phyloP scores from a whole-genome alignment of 2,113 vertebrate genomes.

The Tetrax tetrax region DNA sequence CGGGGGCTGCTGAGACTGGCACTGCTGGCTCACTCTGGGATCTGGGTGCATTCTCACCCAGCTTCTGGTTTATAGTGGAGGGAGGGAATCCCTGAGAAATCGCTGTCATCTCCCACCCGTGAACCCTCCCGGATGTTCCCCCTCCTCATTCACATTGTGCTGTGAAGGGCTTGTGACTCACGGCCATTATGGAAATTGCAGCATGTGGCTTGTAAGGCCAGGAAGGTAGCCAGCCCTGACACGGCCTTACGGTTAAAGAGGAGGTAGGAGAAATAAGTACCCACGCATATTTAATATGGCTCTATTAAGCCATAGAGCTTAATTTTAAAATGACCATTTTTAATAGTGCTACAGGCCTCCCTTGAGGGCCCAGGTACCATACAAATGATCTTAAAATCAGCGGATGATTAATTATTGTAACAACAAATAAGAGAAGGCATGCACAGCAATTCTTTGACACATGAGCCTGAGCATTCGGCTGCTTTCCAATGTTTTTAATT shows the following conservation, averaged over 20 bases:
- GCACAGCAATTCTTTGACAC: conserved; percentile 35
- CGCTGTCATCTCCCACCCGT: neutral
- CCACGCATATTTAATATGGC: conserved; percentile 28
- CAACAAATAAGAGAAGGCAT: conserved; percentile 34
- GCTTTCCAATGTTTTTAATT: conserved; percentile 37
- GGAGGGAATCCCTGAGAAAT: neutral
- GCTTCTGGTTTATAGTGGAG: neutral
- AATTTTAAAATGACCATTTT: conserved; percentile 22
- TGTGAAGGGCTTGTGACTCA: neutral
- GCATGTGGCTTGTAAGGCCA: neutral
- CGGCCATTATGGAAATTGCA: neutral
- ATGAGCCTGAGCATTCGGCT: neutral
- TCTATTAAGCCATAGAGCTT: neutral
- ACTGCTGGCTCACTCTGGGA: fast-evolving
- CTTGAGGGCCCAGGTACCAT: neutral
- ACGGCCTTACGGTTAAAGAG: neutral
- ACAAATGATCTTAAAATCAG: conserved; percentile 30
- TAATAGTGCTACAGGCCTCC: neutral
- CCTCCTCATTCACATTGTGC: neutral
- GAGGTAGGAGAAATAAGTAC: conserved; percentile 10
- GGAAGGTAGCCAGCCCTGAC: neutral
- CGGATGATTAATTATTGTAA: neutral
- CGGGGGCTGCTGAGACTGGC: neutral
- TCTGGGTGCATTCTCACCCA: neutral
- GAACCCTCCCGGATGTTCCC: neutral